phyloP scores from a whole-genome alignment of 1,140 invertebrate genomes.

The Protaetia brevitarsis region DNA sequence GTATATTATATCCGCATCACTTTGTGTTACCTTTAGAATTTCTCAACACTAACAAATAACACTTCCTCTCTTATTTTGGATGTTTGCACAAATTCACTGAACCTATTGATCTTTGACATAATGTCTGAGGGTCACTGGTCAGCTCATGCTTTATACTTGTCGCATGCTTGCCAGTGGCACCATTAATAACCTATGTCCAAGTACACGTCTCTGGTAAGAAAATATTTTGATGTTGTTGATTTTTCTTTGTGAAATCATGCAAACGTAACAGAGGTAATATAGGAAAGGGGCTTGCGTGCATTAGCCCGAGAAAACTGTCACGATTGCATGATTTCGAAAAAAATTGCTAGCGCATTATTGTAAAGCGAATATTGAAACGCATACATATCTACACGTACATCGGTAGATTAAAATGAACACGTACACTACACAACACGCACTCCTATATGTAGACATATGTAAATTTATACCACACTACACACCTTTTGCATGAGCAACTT shows the following conservation, averaged over 20 bases:
- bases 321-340: background rate
- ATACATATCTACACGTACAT: background rate
- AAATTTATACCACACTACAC: too few relatives aligned
- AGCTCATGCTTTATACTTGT: conserved; percentile 42
- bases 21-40: too few relatives aligned
- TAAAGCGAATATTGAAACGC: background rate
- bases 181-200: conserved; percentile 57
- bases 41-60: too few relatives aligned
- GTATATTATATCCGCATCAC: too few relatives aligned
- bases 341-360: background rate
- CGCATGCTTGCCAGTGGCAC: conserved; percentile 47
- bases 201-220: conserved; percentile 59
- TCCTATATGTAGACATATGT: too few relatives aligned
- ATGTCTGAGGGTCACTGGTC: conserved; percentile 28
- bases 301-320: background rate
- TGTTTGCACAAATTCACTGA: background rate
- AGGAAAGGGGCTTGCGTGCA: background rate
- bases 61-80: background rate
- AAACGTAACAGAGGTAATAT: background rate
- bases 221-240: conserved; percentile 15
- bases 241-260: background rate
- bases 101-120: background rate
- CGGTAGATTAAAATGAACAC: background rate
- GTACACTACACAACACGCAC: too few relatives aligned
- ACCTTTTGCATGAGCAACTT: background rate